Evolutionary conservation across 2,113 vertebrate genomes (phyloP).

Genomic region (Aleadryas rufinucha): DNA sequence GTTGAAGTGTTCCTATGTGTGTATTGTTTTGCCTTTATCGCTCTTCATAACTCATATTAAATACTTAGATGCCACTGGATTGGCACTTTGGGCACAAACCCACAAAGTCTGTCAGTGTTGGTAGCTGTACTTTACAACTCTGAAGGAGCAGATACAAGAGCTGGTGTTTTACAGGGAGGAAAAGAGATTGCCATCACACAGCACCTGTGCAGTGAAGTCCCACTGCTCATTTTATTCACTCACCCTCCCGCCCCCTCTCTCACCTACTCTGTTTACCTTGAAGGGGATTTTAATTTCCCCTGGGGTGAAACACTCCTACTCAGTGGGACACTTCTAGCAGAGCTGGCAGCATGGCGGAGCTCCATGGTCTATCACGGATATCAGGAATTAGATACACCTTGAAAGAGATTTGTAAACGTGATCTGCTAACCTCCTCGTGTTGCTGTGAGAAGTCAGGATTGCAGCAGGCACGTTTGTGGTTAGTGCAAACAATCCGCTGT

Average conservation of each 20-base stretch:
- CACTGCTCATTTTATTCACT: neutral
- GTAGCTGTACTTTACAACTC: neutral
- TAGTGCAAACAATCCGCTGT: neutral
- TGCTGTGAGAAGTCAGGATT: neutral
- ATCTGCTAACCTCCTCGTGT: rapidly evolving
- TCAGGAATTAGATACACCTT: slow-evolving; percentile 2
- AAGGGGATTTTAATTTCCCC: neutral
- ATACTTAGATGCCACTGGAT: neutral
- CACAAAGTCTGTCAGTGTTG: neutral
- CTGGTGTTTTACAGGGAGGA: neutral
- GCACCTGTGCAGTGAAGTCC: neutral
- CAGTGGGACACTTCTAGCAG: neutral
- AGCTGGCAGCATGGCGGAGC: neutral
- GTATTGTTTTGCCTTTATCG: neutral
- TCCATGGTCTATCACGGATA: neutral
- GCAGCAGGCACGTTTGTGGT: neutral
- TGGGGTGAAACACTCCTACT: neutral
- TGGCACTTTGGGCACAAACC: neutral
- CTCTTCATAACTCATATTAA: neutral
- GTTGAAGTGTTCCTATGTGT: neutral
- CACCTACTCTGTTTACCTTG: neutral
- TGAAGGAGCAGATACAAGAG: neutral
- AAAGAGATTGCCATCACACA: neutral
- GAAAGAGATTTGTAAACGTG: neutral
- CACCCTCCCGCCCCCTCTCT: neutral